Evolutionary conservation across 2,113 vertebrate species (phyloP).

Genomic region (Protobothrops flavoviridis): DNA sequence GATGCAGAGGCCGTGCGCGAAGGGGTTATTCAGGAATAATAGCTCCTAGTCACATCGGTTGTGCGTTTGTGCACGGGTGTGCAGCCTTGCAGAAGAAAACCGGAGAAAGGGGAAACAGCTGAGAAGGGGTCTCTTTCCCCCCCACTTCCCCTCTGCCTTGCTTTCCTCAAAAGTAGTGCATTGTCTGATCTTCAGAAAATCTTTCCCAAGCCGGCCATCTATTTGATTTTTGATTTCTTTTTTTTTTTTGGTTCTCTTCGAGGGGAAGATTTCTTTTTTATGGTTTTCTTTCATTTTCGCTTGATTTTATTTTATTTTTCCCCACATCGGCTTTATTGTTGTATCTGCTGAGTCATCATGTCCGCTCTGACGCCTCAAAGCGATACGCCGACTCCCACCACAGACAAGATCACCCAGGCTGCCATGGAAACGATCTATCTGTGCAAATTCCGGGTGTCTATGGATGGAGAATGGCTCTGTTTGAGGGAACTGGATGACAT

Average conservation of each 20-base stretch:
- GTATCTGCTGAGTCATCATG: constrained; percentile 98
- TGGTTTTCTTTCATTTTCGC: neutral
- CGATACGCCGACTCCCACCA: constrained; percentile 97
- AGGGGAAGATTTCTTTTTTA: constrained; percentile 50
- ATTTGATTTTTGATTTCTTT: constrained; percentile 19
- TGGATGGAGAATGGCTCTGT: constrained; percentile 99
- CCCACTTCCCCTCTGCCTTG: constrained; percentile 47
- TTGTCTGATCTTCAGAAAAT: constrained; percentile 45
- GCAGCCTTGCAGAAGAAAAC: constrained; percentile 32
- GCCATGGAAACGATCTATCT: constrained; percentile 99
- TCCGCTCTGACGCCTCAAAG: constrained; percentile 97
- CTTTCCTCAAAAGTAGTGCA: constrained; percentile 44
- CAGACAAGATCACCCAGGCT: constrained; percentile 99
- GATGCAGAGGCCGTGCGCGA: constrained; percentile 48
- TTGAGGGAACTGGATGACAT: constrained; percentile 98
- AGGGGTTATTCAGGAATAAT: constrained; percentile 47
- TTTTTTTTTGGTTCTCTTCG: constrained; percentile 18
- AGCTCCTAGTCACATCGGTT: constrained; percentile 48
- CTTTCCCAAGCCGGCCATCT: constrained; percentile 50
- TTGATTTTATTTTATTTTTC: constrained; percentile 10
- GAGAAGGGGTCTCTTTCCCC: constrained; percentile 39
- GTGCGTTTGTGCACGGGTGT: constrained; percentile 7
- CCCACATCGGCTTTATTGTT: constrained; percentile 66
- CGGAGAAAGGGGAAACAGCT: constrained; percentile 51
- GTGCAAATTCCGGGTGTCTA: constrained; percentile 99